Percentiles rank a stretch among this genome's conserved stretches.
phyloP scores from a whole-genome alignment of 1,140 invertebrate genomes.

The Leucophenga varia region DNA sequence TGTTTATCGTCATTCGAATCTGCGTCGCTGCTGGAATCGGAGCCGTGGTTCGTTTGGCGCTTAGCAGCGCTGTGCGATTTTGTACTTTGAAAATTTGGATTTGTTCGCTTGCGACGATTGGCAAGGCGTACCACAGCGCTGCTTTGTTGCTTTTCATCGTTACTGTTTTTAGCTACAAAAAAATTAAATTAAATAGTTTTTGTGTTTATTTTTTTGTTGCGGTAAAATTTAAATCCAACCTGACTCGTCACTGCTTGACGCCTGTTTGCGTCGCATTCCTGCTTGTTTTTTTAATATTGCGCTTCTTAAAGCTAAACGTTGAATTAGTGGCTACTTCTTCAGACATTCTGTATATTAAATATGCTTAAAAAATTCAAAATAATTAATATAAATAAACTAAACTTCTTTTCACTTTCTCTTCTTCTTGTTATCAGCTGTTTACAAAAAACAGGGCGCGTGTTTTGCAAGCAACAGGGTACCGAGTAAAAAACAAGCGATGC shows the following conservation, averaged over 20 bases:
- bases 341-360: slow-evolving; percentile 33
- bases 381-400: too few relatives aligned
- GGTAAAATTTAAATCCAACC: slow-evolving; percentile 15
- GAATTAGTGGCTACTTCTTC: slow-evolving; percentile 31
- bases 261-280: slow-evolving; percentile 34
- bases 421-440: too few relatives aligned
- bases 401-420: too few relatives aligned
- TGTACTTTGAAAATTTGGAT: slow-evolving; percentile 64
- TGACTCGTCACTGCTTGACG: slow-evolving; percentile 34
- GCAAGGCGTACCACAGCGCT: slow-evolving; percentile 59
- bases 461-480: too few relatives aligned
- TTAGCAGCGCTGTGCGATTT: slow-evolving; percentile 48
- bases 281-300: slow-evolving; percentile 40
- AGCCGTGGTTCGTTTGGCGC: slow-evolving; percentile 20
- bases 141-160: slow-evolving; percentile 27
- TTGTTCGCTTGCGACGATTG: slow-evolving; percentile 59
- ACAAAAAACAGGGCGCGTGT: too few relatives aligned
- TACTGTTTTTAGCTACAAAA: slow-evolving; percentile 34
- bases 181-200: not conserved
- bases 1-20: slow-evolving; percentile 59
- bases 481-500: too few relatives aligned
- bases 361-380: too few relatives aligned
- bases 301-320: slow-evolving; percentile 46
- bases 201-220: not conserved
- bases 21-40: slow-evolving; percentile 19